A percentile compares a stretch with the other conserved stretches of the same genome.
Evolutionary conservation across 2,888 invertebrate species (phyloP).

Genomic region (Cheilosia vulpina): DNA sequence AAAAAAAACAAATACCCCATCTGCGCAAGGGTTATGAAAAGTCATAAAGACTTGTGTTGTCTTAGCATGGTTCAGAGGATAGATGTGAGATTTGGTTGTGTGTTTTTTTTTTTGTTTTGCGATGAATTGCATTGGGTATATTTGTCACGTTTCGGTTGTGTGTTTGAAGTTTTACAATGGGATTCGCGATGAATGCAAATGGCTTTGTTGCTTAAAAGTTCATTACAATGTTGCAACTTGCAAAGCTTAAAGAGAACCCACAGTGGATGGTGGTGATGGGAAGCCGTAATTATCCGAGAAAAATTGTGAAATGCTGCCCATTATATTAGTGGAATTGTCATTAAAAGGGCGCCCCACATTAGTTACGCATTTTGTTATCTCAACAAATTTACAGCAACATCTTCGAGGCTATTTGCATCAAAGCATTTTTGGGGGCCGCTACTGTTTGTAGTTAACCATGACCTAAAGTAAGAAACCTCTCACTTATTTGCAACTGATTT

Average conservation of each 20-base stretch:
- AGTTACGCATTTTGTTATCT: no score
- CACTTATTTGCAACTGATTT: no score
- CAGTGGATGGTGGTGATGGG: neutral
- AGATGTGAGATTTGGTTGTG: constrained; percentile 2
- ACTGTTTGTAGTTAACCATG: no score
- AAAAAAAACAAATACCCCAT: neutral
- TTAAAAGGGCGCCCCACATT: no score
- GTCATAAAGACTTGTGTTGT: constrained; percentile 71
- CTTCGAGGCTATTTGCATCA: no score
- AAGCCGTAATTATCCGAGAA: constrained; percentile 35
- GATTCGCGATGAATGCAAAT: constrained; percentile 38
- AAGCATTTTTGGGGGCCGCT: no score
- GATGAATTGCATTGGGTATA: constrained; percentile 56
- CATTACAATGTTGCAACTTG: constrained; percentile 24
- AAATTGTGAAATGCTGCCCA: neutral
- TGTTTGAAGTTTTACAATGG: constrained; percentile 27
- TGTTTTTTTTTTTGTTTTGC: neutral
- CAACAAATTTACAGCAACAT: no score
- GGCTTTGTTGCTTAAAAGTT: constrained; percentile 22
- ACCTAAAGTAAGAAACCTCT: no score
- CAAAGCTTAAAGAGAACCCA: constrained; percentile 5
- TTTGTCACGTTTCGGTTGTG: constrained; percentile 64
- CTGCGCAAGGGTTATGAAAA: constrained; percentile 59
- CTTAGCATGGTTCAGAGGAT: constrained; percentile 34
- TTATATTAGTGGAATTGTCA: no score